phyloP scores from a whole-genome alignment of 2,888 invertebrate genomes.

The Nomada fabriciana region DNA sequence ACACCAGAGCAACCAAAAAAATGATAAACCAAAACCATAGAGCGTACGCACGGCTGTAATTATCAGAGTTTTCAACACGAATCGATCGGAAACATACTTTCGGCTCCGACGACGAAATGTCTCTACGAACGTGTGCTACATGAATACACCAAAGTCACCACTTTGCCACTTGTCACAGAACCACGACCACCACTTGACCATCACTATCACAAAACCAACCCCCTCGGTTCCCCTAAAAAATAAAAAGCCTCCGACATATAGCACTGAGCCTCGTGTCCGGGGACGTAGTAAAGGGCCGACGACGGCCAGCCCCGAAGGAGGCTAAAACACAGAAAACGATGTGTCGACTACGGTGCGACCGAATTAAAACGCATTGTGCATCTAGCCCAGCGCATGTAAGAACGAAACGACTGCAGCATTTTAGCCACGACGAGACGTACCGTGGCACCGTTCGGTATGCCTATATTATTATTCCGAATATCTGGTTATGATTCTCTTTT shows the following conservation, averaged over 20 bases:
- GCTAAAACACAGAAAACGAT: slow-evolving; percentile 75
- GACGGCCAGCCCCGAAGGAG: slow-evolving; percentile 83
- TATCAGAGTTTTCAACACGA: slow-evolving; percentile 40
- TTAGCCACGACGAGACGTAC: slow-evolving; percentile 62
- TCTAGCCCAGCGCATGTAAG: slow-evolving; percentile 84
- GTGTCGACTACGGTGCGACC: slow-evolving; percentile 77
- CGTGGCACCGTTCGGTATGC: slow-evolving; percentile 71
- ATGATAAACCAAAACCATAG: slow-evolving; percentile 39
- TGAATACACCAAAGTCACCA: slow-evolving; percentile 61
- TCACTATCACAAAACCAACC: slow-evolving; percentile 70
- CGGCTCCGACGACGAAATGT: slow-evolving; percentile 35
- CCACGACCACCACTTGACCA: slow-evolving; percentile 67
- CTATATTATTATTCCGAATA: slow-evolving; percentile 39
- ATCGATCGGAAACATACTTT: not conserved
- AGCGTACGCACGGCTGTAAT: slow-evolving; percentile 69
- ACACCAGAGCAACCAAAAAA: not conserved
- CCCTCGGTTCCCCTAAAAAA: slow-evolving; percentile 40
- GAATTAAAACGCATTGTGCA: slow-evolving; percentile 85
- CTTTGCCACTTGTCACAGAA: slow-evolving; percentile 61
- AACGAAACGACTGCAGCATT: slow-evolving; percentile 69
- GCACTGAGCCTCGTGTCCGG: slow-evolving; percentile 85
- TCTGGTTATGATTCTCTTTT: slow-evolving; percentile 47
- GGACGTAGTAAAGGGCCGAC: slow-evolving; percentile 82
- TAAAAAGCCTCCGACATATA: slow-evolving; percentile 82
- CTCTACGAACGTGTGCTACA: slow-evolving; percentile 64